phyloP scores from a whole-genome alignment of 2,888 invertebrate species.

The Zygaena filipendulae region DNA sequence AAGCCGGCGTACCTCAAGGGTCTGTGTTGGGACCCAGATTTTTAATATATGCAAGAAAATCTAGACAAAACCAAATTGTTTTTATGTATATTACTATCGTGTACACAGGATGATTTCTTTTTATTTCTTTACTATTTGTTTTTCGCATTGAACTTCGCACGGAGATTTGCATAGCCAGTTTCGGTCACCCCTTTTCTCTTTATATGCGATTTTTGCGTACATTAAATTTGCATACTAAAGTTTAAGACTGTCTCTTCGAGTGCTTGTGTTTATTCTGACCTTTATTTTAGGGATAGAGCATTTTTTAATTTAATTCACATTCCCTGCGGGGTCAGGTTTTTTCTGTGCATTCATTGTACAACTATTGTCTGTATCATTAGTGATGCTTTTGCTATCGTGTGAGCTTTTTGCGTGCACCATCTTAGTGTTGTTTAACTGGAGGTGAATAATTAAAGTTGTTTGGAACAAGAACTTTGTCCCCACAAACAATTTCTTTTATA shows the following conservation, averaged over 20 bases:
- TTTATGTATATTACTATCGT: conserved; percentile 54
- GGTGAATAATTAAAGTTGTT: conserved; percentile 52
- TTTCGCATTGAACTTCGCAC: conserved; percentile 61
- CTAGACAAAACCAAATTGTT: conserved; percentile 58
- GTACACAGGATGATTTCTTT: conserved; percentile 57
- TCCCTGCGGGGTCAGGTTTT: conserved; percentile 52
- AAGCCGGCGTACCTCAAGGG: conserved; percentile 36
- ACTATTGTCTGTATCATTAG: conserved; percentile 49
- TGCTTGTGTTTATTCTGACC: conserved; percentile 51
- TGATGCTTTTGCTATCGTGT: conserved; percentile 48
- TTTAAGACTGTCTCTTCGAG: conserved; percentile 41
- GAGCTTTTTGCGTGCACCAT: conserved; percentile 34
- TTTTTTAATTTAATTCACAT: conserved; percentile 53
- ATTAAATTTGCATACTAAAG: conserved; percentile 57
- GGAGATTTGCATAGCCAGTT: conserved; percentile 65
- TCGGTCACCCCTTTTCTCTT: conserved; percentile 37
- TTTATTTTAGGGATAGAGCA: conserved; percentile 56
- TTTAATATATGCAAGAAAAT: conserved; percentile 38
- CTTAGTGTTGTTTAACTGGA: conserved; percentile 27
- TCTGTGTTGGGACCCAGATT: conserved; percentile 31
- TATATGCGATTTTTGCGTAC: conserved; percentile 35
- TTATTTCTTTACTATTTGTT: conserved; percentile 58
- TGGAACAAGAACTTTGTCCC: conserved; percentile 56
- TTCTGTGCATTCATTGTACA: conserved; percentile 31
- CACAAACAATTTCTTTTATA: conserved; percentile 49